phyloP scores from a whole-genome alignment of 2,888 invertebrate species.

The Exephanes ischioxanthus region DNA sequence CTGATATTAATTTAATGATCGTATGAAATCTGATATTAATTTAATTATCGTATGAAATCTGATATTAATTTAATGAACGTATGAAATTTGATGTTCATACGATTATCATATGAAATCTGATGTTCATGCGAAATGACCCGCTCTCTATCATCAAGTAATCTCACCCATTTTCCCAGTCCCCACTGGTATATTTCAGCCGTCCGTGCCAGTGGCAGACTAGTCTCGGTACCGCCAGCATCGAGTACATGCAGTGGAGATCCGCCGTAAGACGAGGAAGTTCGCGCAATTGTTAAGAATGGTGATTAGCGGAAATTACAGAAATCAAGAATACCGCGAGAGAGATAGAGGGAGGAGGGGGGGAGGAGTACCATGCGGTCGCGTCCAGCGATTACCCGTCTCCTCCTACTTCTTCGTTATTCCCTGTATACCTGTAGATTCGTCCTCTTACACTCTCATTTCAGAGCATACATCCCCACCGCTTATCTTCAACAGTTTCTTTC shows the following conservation, averaged over 20 bases:
- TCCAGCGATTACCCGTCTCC: conserved; percentile 55
- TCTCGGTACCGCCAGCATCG: neutral
- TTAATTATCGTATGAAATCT: too few species aligned
- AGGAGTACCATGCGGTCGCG: conserved; percentile 44
- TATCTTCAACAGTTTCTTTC: conserved; percentile 16
- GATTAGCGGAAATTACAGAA: conserved; percentile 72
- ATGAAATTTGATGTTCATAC: too few species aligned
- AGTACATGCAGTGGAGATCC: neutral
- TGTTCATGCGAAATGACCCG: too few species aligned
- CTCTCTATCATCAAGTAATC: too few species aligned
- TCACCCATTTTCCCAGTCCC: too few species aligned
- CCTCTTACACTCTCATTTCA: conserved; percentile 42
- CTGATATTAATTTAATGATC: too few species aligned
- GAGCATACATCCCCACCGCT: conserved; percentile 16
- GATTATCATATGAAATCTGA: too few species aligned
- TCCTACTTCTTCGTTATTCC: conserved; percentile 26
- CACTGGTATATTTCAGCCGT: too few species aligned
- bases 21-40: too few species aligned
- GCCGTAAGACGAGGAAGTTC: conserved; percentile 66
- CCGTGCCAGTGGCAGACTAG: neutral
- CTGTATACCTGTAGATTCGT: conserved; percentile 24
- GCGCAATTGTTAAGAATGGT: conserved; percentile 68
- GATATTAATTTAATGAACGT: too few species aligned
- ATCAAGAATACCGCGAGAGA: conserved; percentile 62
- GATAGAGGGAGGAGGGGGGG: neutral